Evolutionary conservation across 2,113 vertebrate genomes (phyloP).

Genomic region (Tragelaphus strepsiceros): DNA sequence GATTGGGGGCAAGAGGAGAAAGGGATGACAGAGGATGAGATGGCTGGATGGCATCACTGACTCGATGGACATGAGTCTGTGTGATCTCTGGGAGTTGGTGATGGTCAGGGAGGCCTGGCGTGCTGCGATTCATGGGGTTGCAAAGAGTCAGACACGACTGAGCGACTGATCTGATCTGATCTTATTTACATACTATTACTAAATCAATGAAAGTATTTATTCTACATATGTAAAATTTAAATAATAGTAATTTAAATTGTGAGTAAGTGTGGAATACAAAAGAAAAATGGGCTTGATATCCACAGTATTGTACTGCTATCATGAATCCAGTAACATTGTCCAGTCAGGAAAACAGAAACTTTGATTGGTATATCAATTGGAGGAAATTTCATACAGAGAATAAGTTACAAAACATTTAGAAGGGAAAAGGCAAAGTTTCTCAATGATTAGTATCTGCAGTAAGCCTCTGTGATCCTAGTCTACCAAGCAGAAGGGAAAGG

Average conservation of each 20-base stretch:
- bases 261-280: neutral
- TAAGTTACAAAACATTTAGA: neutral
- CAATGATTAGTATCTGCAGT: neutral
- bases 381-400: neutral
- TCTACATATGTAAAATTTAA: neutral
- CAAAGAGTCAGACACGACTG: no score
- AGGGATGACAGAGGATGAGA: no score
- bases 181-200: neutral
- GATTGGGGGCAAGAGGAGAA: no score
- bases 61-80: no score
- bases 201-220: conserved; percentile 1
- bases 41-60: no score
- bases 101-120: no score
- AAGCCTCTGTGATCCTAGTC: neutral
- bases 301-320: accelerated
- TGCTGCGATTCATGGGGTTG: no score
- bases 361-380: neutral
- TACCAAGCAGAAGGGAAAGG: neutral
- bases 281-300: neutral
- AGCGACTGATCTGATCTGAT: no score
- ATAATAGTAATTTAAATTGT: neutral
- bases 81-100: no score
- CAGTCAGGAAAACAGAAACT: neutral
- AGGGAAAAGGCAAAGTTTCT: neutral
- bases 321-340: neutral